Evolutionary conservation across 1,140 invertebrate genomes (phyloP).

Genomic region (Propsilocerus akamusi): DNA sequence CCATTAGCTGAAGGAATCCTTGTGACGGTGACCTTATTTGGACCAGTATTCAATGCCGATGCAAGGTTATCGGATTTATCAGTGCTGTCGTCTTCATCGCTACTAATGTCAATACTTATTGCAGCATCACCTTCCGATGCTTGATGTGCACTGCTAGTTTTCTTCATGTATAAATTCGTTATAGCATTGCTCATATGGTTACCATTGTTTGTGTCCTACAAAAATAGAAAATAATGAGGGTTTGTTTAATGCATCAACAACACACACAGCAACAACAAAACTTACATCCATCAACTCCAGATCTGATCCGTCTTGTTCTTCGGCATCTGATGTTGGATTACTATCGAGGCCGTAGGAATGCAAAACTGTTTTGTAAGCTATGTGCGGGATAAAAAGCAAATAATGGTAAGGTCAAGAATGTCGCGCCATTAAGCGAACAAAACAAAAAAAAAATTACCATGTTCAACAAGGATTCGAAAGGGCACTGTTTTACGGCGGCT

Average conservation of each 20-base stretch:
- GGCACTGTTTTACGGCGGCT: slow-evolving; percentile 40
- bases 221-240: neutral
- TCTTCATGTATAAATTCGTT: slow-evolving; percentile 30
- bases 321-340: slow-evolving; percentile 29
- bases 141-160: slow-evolving; percentile 20
- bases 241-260: neutral
- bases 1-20: slow-evolving; percentile 3
- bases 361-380: slow-evolving; percentile 32
- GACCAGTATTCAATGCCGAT: neutral
- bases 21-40: neutral
- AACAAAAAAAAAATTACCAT: slow-evolving; percentile 27
- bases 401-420: slow-evolving; percentile 6
- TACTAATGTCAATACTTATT: slow-evolving; percentile 35
- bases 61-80: slow-evolving; percentile 17
- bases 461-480: slow-evolving; percentile 43
- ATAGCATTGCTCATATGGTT: slow-evolving; percentile 25
- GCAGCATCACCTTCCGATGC: slow-evolving; percentile 19
- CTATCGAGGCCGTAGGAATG: slow-evolving; percentile 35
- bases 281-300: slow-evolving; percentile 28
- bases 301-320: slow-evolving; percentile 33
- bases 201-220: neutral
- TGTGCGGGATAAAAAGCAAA: too few species aligned
- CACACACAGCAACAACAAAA: neutral
- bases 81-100: slow-evolving; percentile 30
- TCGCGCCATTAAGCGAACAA: slow-evolving; percentile 15